Conservation (phyloP, 2,113 vertebrate genomes). For the Benitochromis conjunctus region DNA sequence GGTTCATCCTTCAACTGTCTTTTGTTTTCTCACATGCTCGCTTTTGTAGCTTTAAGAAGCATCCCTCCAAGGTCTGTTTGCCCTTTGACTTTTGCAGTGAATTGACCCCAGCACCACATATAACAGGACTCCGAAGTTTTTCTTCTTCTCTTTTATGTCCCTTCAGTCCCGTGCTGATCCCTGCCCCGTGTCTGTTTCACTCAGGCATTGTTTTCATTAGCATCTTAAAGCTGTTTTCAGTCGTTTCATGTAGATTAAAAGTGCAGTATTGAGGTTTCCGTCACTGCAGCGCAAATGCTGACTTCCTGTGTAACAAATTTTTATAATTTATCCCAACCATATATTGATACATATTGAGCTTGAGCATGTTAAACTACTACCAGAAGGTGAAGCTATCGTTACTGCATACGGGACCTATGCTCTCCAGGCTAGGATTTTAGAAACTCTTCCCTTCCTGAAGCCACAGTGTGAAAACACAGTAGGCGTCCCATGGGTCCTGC, state of each 20-base stretch:
- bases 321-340: background rate
- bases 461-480: background rate
- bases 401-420: background rate
- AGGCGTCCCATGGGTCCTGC: background rate
- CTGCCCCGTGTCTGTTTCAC: background rate
- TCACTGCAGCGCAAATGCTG: background rate
- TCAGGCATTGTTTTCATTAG: background rate
- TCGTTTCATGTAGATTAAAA: background rate
- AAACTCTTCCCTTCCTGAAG: background rate
- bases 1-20: background rate
- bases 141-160: fast-evolving
- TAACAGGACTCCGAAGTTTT: background rate
- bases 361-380: background rate
- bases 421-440: background rate
- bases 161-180: background rate
- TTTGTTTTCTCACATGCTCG: background rate
- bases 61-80: background rate
- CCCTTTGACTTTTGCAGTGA: background rate
- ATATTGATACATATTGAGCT: background rate
- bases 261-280: background rate
- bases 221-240: background rate
- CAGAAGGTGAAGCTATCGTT: background rate
- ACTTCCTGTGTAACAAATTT: background rate
- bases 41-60: background rate
- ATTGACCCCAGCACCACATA: background rate